Evolutionary conservation across 1,140 invertebrate species (phyloP).

Genomic region (Dendroctonus ponderosae): DNA sequence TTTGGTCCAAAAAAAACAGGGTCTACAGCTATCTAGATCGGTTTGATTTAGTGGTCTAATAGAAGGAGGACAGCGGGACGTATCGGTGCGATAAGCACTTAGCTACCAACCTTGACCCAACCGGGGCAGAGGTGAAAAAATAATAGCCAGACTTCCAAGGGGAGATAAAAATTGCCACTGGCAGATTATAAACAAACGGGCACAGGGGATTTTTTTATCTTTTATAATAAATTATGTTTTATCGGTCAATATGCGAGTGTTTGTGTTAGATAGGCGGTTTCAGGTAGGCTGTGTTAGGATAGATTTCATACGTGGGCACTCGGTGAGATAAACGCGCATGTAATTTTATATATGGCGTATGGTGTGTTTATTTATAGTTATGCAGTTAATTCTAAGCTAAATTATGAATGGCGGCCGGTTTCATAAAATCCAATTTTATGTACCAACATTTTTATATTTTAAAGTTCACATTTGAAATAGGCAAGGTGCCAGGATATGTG

Average conservation of each 20-base stretch:
- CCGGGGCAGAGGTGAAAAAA: slow-evolving; percentile 29
- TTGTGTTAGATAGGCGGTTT: slow-evolving; percentile 22
- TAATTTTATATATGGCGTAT: no score
- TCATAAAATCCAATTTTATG: no score
- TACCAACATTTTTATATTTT: no score
- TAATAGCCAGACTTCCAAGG: slow-evolving; percentile 31
- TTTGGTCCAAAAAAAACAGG: slow-evolving; percentile 26
- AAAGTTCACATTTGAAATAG: no score
- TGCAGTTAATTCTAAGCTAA: neutral
- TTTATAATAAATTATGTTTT: slow-evolving; percentile 32
- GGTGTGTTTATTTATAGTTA: no score
- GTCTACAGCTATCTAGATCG: slow-evolving; percentile 24
- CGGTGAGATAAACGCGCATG: no score
- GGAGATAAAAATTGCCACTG: slow-evolving; percentile 30
- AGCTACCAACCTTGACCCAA: slow-evolving; percentile 27
- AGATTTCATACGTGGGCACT: neutral
- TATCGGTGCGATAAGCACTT: slow-evolving; percentile 24
- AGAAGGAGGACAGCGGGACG: slow-evolving; percentile 27
- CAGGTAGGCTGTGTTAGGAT: slow-evolving; percentile 19
- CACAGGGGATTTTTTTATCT: slow-evolving; percentile 30
- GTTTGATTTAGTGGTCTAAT: slow-evolving; percentile 29
- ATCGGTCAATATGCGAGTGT: slow-evolving; percentile 30
- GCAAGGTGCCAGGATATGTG: no score
- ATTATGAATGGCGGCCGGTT: no score
- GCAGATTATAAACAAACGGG: slow-evolving; percentile 32